Evolutionary conservation across 2,113 vertebrate genomes (phyloP).

Genomic region (Nesogale talazaci): DNA sequence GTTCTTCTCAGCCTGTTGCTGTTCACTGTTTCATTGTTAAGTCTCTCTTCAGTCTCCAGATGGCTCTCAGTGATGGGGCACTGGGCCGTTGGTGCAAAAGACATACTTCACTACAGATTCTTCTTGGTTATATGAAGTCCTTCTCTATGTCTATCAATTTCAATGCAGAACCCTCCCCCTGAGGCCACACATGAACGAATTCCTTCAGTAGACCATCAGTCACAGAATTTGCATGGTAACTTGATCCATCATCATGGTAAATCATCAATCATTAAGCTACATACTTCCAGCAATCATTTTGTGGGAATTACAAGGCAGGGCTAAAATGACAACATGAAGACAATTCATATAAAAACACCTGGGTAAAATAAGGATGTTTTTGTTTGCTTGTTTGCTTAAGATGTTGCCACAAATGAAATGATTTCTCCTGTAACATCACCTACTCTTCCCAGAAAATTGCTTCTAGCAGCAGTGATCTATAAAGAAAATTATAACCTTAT

Average conservation of each 20-base stretch:
- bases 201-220: neutral
- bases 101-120: neutral
- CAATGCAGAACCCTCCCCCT: neutral
- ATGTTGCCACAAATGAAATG: neutral
- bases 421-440: neutral
- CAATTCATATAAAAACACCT: too few species aligned
- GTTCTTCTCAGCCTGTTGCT: neutral
- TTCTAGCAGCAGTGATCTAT: neutral
- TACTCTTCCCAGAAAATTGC: neutral
- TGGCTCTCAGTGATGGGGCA: neutral
- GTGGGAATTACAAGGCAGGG: neutral
- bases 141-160: neutral
- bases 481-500: neutral
- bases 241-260: neutral
- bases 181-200: neutral
- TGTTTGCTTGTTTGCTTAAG: too few species aligned
- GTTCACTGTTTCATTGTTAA: neutral
- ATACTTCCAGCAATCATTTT: neutral
- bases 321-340: neutral
- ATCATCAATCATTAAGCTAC: neutral
- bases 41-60: neutral
- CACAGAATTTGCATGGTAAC: neutral
- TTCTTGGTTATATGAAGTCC: neutral
- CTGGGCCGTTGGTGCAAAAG: neutral
- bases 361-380: too few species aligned